Percentiles rank a stretch among this genome's conserved stretches.
Evolutionary conservation across 2,888 invertebrate genomes (phyloP).

Genomic region (Apamea sordens): DNA sequence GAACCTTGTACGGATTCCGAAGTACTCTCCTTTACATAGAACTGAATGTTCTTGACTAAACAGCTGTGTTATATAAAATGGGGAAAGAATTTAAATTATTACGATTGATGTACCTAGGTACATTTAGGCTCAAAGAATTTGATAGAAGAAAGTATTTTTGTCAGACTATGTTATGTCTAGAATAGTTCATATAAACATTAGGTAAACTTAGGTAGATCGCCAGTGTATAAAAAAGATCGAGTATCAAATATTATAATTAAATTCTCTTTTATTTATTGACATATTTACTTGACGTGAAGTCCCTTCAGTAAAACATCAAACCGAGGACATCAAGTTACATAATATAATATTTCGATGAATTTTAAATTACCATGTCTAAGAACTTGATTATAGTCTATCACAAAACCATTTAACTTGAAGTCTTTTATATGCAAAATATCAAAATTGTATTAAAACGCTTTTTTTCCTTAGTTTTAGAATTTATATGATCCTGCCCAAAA

Average conservation of each 20-base stretch:
- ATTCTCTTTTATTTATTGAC: conserved; percentile 24
- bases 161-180: background rate
- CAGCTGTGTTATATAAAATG: conserved; percentile 26
- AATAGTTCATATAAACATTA: background rate
- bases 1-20: conserved; percentile 48
- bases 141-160: background rate
- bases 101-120: background rate
- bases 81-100: conserved; percentile 3
- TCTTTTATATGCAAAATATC: background rate
- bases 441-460: background rate
- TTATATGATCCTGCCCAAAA: conserved; percentile 3
- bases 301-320: conserved; percentile 16
- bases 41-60: conserved; percentile 50
- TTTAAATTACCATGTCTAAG: conserved; percentile 7
- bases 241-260: background rate
- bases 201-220: background rate
- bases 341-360: conserved; percentile 17
- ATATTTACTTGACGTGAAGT: background rate
- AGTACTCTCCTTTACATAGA: conserved; percentile 29
- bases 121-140: background rate
- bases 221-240: background rate
- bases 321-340: background rate
- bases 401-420: conserved; percentile 21
- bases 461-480: conserved; percentile 11
- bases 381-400: conserved; percentile 15